Base-by-base conservation (phyloP, 2,113 vertebrate genomes). In the Pseudonaja textilis region DNA sequence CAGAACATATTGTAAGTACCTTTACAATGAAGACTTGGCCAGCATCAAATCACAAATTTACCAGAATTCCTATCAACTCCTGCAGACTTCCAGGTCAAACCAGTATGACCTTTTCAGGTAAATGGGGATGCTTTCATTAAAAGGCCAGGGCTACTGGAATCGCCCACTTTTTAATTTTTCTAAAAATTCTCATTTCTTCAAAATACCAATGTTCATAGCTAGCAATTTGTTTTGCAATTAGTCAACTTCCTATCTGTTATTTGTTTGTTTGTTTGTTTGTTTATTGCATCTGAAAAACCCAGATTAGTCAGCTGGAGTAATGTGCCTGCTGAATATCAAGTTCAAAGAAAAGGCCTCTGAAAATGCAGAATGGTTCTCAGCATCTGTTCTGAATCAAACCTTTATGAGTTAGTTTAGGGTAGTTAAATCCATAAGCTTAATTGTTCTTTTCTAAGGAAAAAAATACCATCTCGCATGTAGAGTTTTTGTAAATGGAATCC, bases 401-500 rank as follows among this genome's bases (percentile, higher is more conserved):
- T 39, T 81, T 34, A 81, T 81, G 16, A 20, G 69, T 74, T 39
- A 39, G 69, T 74, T 16, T 39, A n/a, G n/a, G n/a, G 29, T 74
- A 34, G 4, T 39, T 74, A 74, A 34, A 74, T 39, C 69, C 34
- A 81, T 20, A 81, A 81, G 6, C 16, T 81, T 81, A 18, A 81
- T 74, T 34, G 5, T 81, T 81, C 34, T 81, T 81, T 81, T 3
- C 16, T 34, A 74, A 39, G 2, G 16, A 6, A 20, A 81, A 69
- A 61, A 69, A 69, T 69, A 94, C 89, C 94, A 91, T 94, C 69
- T 94, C 93, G 90, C 94, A 94, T 94, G 94, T 91, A 95, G 91
- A 94, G 92, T 59, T 95, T 94, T 81, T 94, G 90, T 88, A 93
- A 96, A 90, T 94, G 92, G 93, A 94, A 96, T 89, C 90, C 87